phyloP scores from a whole-genome alignment of 1,140 invertebrate species.

The Drosophila kohkoa region DNA sequence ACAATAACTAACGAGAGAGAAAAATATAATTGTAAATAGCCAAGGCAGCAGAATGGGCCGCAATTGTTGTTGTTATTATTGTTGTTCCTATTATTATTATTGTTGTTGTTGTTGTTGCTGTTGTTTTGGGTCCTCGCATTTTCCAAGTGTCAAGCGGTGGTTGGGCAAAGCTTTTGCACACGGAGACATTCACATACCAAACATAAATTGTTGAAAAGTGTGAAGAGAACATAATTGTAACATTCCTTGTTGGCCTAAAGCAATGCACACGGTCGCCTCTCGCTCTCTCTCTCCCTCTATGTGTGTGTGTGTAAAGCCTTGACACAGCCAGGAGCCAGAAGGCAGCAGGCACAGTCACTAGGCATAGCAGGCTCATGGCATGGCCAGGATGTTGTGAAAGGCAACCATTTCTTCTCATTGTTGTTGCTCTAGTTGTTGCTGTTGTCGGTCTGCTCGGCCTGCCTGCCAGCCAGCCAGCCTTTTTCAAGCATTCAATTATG shows the following conservation, averaged over 20 bases:
- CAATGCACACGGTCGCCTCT: constrained; percentile 68
- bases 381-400: constrained; percentile 74
- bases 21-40: constrained; percentile 81
- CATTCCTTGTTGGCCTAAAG: constrained; percentile 82
- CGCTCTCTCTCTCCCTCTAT: not conserved
- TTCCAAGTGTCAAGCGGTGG: constrained; percentile 72
- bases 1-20: constrained; percentile 81
- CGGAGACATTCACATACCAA: constrained; percentile 76
- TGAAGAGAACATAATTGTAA: constrained; percentile 84
- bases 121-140: constrained; percentile 32
- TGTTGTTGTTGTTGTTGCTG: constrained; percentile 38
- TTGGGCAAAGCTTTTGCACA: constrained; percentile 24
- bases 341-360: constrained; percentile 41
- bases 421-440: constrained; percentile 35
- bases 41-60: constrained; percentile 58
- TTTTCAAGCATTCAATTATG: constrained; percentile 83
- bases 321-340: constrained; percentile 22
- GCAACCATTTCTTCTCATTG: constrained; percentile 47
- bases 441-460: constrained; percentile 34
- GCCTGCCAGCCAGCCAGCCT: constrained; percentile 65
- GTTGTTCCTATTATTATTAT: constrained; percentile 37
- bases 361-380: constrained; percentile 55
- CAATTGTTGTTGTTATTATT: constrained; percentile 30
- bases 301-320: constrained; percentile 7
- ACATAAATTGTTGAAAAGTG: constrained; percentile 83